A percentile compares a stretch with the other conserved stretches of the same genome.
phyloP scores from a whole-genome alignment of 2,113 vertebrate species.

The Empidonax alnorum region DNA sequence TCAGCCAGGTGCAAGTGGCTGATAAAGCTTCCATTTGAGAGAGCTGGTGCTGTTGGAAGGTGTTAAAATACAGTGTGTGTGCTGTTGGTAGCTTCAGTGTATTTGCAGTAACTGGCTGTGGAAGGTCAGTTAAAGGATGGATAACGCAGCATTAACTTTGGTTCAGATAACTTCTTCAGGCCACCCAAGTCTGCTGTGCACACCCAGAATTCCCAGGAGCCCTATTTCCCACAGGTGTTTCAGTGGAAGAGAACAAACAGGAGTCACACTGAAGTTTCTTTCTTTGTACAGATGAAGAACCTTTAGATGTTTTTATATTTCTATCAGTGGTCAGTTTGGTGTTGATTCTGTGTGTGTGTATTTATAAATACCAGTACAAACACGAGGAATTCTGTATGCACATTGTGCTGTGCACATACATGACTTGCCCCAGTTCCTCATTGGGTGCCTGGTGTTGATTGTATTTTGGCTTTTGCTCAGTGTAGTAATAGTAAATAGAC shows the following conservation, averaged over 20 bases:
- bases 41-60: background rate
- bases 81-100: background rate
- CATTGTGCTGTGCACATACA: too few species aligned
- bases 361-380: background rate
- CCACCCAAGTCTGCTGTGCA: background rate
- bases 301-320: background rate
- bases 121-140: background rate
- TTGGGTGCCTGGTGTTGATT: background rate
- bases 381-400: background rate
- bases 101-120: background rate
- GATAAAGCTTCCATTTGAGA: background rate
- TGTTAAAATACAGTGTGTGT: background rate
- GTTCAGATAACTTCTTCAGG: background rate
- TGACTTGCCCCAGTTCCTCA: background rate
- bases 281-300: background rate
- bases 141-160: background rate
- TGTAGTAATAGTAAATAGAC: background rate
- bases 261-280: background rate
- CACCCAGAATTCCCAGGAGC: background rate
- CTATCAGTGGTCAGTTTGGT: too few species aligned
- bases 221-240: fast-evolving
- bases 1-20: background rate
- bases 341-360: background rate
- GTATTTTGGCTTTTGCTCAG: background rate
- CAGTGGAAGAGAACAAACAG: background rate